phyloP scores from a whole-genome alignment of 1,140 invertebrate genomes.

The Nasonia giraulti region DNA sequence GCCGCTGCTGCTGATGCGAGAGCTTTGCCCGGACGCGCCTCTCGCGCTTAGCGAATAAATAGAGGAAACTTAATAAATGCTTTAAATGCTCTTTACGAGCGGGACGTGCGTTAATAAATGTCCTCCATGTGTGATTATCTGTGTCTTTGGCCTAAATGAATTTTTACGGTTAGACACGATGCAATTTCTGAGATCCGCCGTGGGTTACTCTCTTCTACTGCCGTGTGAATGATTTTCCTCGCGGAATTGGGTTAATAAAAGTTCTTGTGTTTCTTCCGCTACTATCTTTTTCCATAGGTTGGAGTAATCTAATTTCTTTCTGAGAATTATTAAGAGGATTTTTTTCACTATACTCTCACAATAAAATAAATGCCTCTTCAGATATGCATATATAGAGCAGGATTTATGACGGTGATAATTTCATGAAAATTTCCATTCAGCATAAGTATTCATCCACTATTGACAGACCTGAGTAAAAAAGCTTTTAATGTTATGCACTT shows the following conservation, averaged over 20 bases:
- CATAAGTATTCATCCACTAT: no score
- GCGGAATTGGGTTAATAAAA: background rate
- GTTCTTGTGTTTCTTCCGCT: background rate
- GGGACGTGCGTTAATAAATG: background rate
- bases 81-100: slow-evolving; percentile 2
- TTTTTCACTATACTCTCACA: no score
- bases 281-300: no score
- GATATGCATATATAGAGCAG: no score
- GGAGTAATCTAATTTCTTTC: no score
- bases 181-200: background rate
- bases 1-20: background rate
- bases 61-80: slow-evolving; percentile 19
- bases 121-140: background rate
- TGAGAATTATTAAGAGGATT: no score
- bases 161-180: background rate
- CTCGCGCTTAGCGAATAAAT: slow-evolving; percentile 3
- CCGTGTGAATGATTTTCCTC: no score
- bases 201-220: background rate
- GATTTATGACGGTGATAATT: no score
- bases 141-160: background rate
- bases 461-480: no score
- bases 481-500: no score
- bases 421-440: no score
- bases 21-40: background rate
- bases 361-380: no score